Percentiles rank a stretch among this genome's conserved stretches.
phyloP scores from a whole-genome alignment of 2,113 vertebrate genomes.

The Spheniscus mendiculus region DNA sequence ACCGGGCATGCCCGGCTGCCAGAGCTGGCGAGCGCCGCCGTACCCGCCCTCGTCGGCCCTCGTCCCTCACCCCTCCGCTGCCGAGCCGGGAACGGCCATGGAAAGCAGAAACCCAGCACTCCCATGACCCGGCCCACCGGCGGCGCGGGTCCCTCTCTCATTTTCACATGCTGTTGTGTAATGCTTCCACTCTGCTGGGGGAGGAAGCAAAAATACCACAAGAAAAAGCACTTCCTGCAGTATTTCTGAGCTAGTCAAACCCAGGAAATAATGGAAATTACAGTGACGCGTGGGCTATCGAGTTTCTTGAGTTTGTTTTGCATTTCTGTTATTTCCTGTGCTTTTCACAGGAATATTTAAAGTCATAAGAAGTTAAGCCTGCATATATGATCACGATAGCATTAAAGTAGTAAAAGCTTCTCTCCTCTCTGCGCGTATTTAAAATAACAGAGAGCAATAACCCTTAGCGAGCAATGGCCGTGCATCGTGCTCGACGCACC shows the following conservation, averaged over 20 bases:
- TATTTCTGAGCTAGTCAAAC: constrained; percentile 24
- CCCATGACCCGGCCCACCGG: accelerated
- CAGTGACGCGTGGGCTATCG: background rate
- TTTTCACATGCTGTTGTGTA: constrained; percentile 3
- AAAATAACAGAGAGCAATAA: background rate
- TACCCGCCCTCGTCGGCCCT: accelerated
- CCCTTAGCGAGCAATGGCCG: background rate
- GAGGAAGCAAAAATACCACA: constrained; percentile 36
- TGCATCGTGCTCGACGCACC: accelerated
- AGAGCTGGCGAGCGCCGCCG: accelerated
- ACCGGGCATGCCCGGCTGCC: background rate
- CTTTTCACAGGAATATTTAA: background rate
- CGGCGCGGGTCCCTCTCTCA: background rate
- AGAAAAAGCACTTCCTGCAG: constrained; percentile 46
- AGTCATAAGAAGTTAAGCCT: background rate
- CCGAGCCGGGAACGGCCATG: accelerated
- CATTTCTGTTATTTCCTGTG: constrained; percentile 13
- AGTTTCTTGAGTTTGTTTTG: background rate
- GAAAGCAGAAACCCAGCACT: background rate
- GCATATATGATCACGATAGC: background rate
- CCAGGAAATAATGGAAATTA: constrained; percentile 44
- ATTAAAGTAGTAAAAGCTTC: background rate
- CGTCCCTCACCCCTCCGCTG: accelerated
- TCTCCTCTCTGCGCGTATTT: background rate
- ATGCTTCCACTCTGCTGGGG: background rate